phyloP scores from a whole-genome alignment of 2,113 vertebrate species.

The rat (Rattus norvegicus) region GRCr8 NC_086028.1:56523001-56523500 shows the following conservation, averaged over 20 bases:
- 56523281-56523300: neutral
- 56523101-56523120: neutral
- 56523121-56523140: neutral
- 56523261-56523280: neutral
- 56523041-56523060: too few relatives aligned
- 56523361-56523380: neutral
- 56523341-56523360: neutral
- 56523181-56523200: neutral
- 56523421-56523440: neutral
- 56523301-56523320: neutral
- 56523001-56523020: neutral
- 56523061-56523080: neutral
- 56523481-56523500: conserved; percentile 12
- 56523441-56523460: neutral
- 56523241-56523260: neutral
- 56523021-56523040: neutral
- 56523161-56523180: neutral
- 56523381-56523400: fast-evolving
- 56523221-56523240: neutral
- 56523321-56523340: neutral
- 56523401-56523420: neutral
- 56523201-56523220: neutral
- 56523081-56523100: neutral
- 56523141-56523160: neutral
- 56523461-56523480: neutral